These are phyloP conservation scores for Malurus alboscapulatus DNA, from an alignment of 2,113 vertebrate genomes.

Conservation along the genomic window DNA sequence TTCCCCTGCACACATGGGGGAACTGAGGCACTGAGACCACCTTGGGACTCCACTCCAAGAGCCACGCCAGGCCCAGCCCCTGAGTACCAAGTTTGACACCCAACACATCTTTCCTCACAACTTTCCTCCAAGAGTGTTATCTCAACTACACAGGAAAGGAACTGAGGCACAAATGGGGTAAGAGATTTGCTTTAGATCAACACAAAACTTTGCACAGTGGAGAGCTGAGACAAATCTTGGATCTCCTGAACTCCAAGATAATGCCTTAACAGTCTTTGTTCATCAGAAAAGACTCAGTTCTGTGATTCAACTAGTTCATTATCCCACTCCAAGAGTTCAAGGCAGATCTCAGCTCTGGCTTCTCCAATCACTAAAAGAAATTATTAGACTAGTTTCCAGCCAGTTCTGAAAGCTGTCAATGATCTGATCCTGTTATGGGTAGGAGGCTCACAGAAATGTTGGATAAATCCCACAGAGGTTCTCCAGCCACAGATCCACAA, in stretches of 20 bases:
- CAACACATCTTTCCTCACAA: neutral
- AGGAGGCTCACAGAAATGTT: neutral
- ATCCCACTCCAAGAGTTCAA: conserved; percentile 3
- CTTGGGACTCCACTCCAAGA: neutral
- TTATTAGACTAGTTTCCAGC: neutral
- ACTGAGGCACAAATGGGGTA: neutral
- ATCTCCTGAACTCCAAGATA: conserved; percentile 31
- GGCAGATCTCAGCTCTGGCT: neutral
- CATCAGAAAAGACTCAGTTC: conserved; percentile 6
- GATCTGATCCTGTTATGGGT: neutral
- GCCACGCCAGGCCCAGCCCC: neutral
- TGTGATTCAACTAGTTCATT: conserved; percentile 22
- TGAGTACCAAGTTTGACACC: neutral
- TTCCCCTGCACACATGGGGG: conserved; percentile 46
- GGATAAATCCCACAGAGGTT: neutral
- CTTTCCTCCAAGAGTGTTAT: neutral
- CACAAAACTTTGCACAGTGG: conserved; percentile 9
- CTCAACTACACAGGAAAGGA: neutral
- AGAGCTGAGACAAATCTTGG: conserved; percentile 1
- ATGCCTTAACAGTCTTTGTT: neutral
- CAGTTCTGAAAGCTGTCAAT: neutral
- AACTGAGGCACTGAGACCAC: conserved; percentile 53
- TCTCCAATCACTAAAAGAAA: neutral
- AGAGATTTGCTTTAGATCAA: conserved; percentile 38
- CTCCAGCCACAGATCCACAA: neutral